These are phyloP conservation scores for Pagrus major DNA, from an alignment of 2,113 vertebrate genomes.

Conservation along the genomic window DNA sequence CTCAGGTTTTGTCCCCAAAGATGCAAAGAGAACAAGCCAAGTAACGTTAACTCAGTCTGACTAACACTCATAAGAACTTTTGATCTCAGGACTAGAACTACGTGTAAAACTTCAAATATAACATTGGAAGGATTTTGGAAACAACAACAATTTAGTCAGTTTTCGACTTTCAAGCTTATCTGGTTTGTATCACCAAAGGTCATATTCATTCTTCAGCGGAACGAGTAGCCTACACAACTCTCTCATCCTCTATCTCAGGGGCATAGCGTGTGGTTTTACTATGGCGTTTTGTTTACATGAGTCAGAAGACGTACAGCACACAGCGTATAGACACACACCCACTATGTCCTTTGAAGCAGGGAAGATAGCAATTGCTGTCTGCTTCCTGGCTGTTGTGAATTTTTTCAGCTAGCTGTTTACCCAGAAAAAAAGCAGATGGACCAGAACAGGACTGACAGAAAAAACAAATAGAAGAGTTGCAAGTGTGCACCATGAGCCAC, in stretches of 20 bases:
- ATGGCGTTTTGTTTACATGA: conserved; percentile 50
- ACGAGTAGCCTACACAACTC: conserved; percentile 1
- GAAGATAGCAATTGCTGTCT: conserved; percentile 38
- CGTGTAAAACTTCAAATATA: conserved; percentile 4
- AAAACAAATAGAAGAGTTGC: conserved; percentile 31
- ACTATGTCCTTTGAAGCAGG: conserved; percentile 40
- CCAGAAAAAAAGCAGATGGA: conserved; percentile 23
- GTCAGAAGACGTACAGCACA: conserved; percentile 17
- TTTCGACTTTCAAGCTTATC: conserved; percentile 14
- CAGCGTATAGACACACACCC: conserved; percentile 21
- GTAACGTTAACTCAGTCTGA: conserved; percentile 9
- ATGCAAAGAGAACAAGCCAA: background rate
- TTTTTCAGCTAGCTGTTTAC: conserved; percentile 44
- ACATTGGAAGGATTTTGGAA: conserved; percentile 4
- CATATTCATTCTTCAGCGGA: conserved; percentile 10
- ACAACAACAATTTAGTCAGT: conserved; percentile 29
- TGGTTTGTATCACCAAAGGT: conserved; percentile 18
- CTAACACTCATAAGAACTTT: background rate
- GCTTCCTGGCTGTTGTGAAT: conserved; percentile 46
- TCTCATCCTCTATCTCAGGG: conserved; percentile 49
- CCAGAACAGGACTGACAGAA: conserved; percentile 35
- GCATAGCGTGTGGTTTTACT: conserved; percentile 47
- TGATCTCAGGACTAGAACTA: background rate
- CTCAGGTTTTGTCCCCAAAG: background rate
- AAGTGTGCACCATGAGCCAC: background rate